These are phyloP conservation scores for Sterrhoptilus dennistouni DNA, from an alignment of 2,113 vertebrate species.

Conservation along the genomic window DNA sequence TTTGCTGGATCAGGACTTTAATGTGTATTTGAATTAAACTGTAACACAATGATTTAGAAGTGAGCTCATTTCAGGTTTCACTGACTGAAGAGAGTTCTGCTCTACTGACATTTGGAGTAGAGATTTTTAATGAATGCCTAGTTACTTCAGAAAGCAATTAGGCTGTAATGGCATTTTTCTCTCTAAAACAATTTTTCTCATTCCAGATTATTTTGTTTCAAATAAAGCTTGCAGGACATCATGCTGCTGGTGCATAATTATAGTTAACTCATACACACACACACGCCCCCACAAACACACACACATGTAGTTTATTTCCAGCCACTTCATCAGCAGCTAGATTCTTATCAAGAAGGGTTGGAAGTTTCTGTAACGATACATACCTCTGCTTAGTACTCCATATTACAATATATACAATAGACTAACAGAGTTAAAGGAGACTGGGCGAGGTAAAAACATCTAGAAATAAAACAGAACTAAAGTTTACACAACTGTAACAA, in stretches of 20 bases:
- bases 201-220: not conserved
- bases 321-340: not conserved
- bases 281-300: not conserved
- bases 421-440: not conserved
- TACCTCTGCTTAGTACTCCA: not conserved
- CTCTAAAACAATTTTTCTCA: not conserved
- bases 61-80: slow-evolving; percentile 26
- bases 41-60: not conserved
- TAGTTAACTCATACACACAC: not conserved
- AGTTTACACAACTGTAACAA: not conserved
- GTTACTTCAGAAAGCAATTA: slow-evolving; percentile 11
- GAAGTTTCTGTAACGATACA: not conserved
- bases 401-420: not conserved
- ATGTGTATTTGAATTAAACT: slow-evolving; percentile 14
- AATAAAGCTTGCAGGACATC: not conserved
- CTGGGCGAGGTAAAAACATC: not conserved
- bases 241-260: not conserved
- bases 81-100: not conserved
- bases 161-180: not conserved
- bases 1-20: slow-evolving; percentile 29
- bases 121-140: not conserved
- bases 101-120: not conserved
- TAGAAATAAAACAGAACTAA: not conserved
- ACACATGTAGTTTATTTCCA: not conserved
- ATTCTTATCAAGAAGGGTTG: not conserved